A percentile compares a stretch with the other conserved stretches of the same genome.
These are phyloP conservation scores for Parnassius smintheus DNA, from an alignment of 2,888 invertebrate genomes.

Conservation along the genomic window DNA sequence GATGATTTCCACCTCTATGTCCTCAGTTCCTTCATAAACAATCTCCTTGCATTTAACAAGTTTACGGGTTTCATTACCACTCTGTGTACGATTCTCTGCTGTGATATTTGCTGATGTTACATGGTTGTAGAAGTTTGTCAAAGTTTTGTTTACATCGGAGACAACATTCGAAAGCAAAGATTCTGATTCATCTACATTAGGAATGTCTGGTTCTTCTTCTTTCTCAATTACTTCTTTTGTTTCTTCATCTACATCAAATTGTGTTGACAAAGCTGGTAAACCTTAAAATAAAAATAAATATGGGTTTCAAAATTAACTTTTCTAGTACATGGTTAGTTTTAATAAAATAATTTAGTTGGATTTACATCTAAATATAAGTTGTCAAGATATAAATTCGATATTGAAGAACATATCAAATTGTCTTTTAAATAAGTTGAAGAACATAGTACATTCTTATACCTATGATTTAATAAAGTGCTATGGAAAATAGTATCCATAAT, in stretches of 20 bases:
- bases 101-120: constrained; percentile 69
- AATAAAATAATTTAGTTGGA: neutral
- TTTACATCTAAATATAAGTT: no score
- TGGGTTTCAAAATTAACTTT: no score
- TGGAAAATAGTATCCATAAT: no score
- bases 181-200: constrained; percentile 72
- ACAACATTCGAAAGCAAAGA: constrained; percentile 70
- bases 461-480: no score
- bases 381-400: no score
- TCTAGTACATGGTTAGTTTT: neutral
- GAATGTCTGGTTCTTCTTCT: constrained; percentile 53
- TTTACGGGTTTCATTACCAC: constrained; percentile 66
- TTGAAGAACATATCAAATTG: no score
- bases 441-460: no score
- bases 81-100: constrained; percentile 58
- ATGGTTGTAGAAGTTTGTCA: constrained; percentile 68
- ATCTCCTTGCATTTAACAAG: constrained; percentile 69
- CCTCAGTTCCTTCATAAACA: constrained; percentile 56
- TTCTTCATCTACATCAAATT: constrained; percentile 66
- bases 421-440: no score
- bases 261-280: constrained; percentile 42
- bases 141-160: constrained; percentile 71
- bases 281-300: constrained; percentile 41
- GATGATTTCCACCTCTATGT: constrained; percentile 82
- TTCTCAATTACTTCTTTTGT: constrained; percentile 42